These are phyloP conservation scores for Prionailurus bengalensis DNA, from an alignment of 2,113 vertebrate species.

Conservation along the genomic window DNA sequence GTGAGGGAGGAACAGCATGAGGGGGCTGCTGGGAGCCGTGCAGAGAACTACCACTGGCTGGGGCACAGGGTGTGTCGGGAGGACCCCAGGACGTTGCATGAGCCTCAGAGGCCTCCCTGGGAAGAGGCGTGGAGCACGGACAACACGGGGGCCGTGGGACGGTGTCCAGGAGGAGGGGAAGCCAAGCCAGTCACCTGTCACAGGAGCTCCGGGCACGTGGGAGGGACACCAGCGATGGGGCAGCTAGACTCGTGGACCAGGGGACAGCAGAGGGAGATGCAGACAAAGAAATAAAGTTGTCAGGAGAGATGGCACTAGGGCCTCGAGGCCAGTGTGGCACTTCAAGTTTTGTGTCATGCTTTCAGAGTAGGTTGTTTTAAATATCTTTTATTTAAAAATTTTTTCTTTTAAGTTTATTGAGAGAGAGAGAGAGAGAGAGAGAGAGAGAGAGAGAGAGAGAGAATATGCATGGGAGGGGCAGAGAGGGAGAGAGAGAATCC, in stretches of 20 bases:
- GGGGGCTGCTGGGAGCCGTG: accelerated
- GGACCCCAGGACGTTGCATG: neutral
- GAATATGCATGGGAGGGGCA: too few relatives aligned
- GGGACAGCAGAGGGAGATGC: too few relatives aligned
- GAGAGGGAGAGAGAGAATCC: too few relatives aligned
- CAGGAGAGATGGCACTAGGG: accelerated
- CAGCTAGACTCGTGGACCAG: neutral
- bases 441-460: too few relatives aligned
- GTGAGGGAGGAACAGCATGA: neutral
- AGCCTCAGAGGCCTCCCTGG: accelerated
- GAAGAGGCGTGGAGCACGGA: neutral
- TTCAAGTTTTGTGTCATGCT: too few relatives aligned
- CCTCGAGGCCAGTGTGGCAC: neutral
- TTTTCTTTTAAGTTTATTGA: too few relatives aligned
- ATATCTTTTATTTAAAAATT: too few relatives aligned
- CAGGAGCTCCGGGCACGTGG: accelerated
- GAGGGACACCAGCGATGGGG: neutral
- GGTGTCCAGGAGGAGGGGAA: neutral
- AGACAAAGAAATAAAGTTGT: accelerated
- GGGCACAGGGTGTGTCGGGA: accelerated
- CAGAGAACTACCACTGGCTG: neutral
- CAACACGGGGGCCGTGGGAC: neutral
- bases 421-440: too few relatives aligned
- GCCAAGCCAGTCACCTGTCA: neutral
- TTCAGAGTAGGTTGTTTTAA: neutral